Evolutionary conservation across 2,888 invertebrate species (phyloP).

Genomic region (Papilio protenor): DNA sequence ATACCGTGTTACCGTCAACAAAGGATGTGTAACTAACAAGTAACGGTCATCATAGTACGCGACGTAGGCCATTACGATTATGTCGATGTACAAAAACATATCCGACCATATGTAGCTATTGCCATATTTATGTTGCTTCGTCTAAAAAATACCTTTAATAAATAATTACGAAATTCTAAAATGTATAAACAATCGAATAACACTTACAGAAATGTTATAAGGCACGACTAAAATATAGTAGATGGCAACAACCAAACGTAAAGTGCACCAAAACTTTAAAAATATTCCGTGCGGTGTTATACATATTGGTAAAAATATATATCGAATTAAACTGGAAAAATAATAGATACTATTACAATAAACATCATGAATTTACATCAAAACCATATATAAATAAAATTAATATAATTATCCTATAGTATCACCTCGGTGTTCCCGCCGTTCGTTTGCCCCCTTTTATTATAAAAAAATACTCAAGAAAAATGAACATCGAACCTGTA

Average conservation of each 20-base stretch:
- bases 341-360: neutral
- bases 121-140: constrained; percentile 60
- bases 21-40: constrained; percentile 76
- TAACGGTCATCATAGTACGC: constrained; percentile 77
- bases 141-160: constrained; percentile 55
- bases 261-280: constrained; percentile 73
- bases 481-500: no score
- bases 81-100: constrained; percentile 67
- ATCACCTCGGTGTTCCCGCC: no score
- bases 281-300: constrained; percentile 80
- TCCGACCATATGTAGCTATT: constrained; percentile 59
- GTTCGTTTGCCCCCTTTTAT: no score
- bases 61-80: constrained; percentile 77
- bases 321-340: constrained; percentile 64
- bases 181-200: neutral
- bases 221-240: constrained; percentile 70
- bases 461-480: no score
- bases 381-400: no score
- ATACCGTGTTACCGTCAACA: constrained; percentile 71
- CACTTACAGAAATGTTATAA: constrained; percentile 75
- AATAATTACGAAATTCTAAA: no score
- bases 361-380: no score
- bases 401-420: no score
- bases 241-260: constrained; percentile 66
- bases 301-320: constrained; percentile 70